Conservation (phyloP, 2,888 invertebrate genomes). For the Nymphalis urticae region DNA sequence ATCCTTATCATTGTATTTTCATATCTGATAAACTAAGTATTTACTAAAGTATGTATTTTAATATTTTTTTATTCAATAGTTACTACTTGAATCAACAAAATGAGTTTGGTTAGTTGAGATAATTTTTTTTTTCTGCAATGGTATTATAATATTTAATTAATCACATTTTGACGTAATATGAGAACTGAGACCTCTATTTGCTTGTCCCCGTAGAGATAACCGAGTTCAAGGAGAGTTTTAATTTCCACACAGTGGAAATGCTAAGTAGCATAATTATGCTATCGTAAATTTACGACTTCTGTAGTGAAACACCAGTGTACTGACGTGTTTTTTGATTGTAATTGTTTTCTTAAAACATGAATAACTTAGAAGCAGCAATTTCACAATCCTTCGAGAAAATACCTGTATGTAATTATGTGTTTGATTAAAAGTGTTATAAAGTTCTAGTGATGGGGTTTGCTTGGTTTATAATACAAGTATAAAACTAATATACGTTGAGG, state of each 20-base stretch:
- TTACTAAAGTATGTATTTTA: background rate
- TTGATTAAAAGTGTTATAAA: background rate
- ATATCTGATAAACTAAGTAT: slow-evolving; percentile 26
- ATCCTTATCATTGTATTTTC: slow-evolving; percentile 17
- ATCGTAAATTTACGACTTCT: background rate
- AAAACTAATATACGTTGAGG: too few relatives aligned
- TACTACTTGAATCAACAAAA: slow-evolving; percentile 20
- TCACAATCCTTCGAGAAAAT: slow-evolving; percentile 17
- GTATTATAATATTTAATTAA: background rate
- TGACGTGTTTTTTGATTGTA: slow-evolving; percentile 13
- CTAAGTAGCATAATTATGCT: background rate
- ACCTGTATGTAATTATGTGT: slow-evolving; percentile 26
- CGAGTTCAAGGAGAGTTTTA: slow-evolving; percentile 19
- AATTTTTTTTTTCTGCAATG: background rate
- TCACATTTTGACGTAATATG: background rate
- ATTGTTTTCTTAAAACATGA: slow-evolving; percentile 26
- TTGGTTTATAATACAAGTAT: too few relatives aligned
- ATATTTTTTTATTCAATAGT: slow-evolving; percentile 9
- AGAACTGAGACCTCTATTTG: background rate
- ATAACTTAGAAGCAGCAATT: slow-evolving; percentile 32
- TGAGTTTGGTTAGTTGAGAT: slow-evolving; percentile 33
- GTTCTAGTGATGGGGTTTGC: background rate
- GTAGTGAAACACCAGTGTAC: background rate
- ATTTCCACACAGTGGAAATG: background rate
- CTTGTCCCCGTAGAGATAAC: slow-evolving; percentile 19